A percentile compares a stretch with the other conserved stretches of the same genome.
Evolutionary conservation across 2,113 vertebrate species (phyloP).

Genomic region (Syrrhaptes paradoxus): DNA sequence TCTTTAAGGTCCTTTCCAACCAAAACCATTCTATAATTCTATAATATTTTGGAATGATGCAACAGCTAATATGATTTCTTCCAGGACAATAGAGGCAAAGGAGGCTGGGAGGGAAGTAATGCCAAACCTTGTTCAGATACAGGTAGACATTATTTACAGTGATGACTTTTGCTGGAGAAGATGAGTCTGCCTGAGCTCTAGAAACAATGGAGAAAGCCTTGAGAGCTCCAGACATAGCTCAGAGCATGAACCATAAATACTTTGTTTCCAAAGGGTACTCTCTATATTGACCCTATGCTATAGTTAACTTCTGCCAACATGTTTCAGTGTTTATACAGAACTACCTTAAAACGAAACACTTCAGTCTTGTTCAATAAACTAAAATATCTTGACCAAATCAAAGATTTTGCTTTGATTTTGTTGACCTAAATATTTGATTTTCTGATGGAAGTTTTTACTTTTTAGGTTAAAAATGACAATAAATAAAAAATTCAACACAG

Average conservation of each 20-base stretch:
- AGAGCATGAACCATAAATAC: neutral
- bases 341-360: neutral
- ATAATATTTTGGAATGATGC: neutral
- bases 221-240: neutral
- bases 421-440: neutral
- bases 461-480: neutral
- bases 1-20: no score
- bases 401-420: neutral
- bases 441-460: neutral
- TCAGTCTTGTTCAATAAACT: neutral
- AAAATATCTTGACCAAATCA: neutral
- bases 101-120: neutral
- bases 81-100: neutral
- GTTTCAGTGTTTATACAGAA: neutral
- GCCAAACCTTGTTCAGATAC: neutral
- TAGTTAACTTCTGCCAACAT: neutral
- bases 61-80: neutral
- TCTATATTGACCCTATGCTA: neutral
- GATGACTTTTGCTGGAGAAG: neutral
- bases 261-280: neutral
- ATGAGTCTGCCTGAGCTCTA: neutral
- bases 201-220: neutral
- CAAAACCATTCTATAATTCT: no score
- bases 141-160: neutral
- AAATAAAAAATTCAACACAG: neutral